phyloP scores from a whole-genome alignment of 1,140 invertebrate species.

The Vollenhovia emeryi region DNA sequence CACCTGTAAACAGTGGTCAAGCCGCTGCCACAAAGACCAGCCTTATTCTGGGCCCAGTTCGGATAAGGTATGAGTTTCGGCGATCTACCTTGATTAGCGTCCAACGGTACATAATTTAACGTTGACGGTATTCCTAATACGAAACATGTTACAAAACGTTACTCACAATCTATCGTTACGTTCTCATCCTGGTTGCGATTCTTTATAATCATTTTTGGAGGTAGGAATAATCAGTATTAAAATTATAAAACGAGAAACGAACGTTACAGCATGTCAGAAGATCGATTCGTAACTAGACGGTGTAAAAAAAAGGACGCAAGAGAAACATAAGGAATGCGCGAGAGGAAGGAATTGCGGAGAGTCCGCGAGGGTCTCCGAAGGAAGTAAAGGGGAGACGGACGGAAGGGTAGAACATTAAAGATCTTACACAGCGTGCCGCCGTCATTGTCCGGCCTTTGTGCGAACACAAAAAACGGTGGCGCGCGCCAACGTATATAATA shows the following conservation, averaged over 20 bases:
- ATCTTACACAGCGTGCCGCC: slow-evolving; percentile 61
- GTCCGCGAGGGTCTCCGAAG: neutral
- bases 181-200: neutral
- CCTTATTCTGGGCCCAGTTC: slow-evolving; percentile 89
- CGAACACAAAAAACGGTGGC: slow-evolving; percentile 68
- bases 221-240: neutral
- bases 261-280: neutral
- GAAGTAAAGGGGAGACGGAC: neutral
- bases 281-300: neutral
- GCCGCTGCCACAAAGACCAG: slow-evolving; percentile 90
- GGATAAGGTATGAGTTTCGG: slow-evolving; percentile 92
- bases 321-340: slow-evolving; percentile 18
- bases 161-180: neutral
- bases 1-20: slow-evolving; percentile 90
- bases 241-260: neutral
- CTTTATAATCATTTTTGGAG: neutral
- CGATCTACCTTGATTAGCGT: slow-evolving; percentile 87
- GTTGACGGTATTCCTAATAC: slow-evolving; percentile 91
- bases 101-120: slow-evolving; percentile 91
- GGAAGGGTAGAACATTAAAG: slow-evolving; percentile 46
- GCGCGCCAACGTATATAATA: slow-evolving; percentile 72
- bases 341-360: slow-evolving; percentile 10
- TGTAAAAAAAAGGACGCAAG: slow-evolving; percentile 15
- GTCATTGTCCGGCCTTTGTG: slow-evolving; percentile 64
- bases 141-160: neutral